These are phyloP conservation scores for Cathartes aura DNA, from an alignment of 2,113 vertebrate species.

Conservation along the genomic window DNA sequence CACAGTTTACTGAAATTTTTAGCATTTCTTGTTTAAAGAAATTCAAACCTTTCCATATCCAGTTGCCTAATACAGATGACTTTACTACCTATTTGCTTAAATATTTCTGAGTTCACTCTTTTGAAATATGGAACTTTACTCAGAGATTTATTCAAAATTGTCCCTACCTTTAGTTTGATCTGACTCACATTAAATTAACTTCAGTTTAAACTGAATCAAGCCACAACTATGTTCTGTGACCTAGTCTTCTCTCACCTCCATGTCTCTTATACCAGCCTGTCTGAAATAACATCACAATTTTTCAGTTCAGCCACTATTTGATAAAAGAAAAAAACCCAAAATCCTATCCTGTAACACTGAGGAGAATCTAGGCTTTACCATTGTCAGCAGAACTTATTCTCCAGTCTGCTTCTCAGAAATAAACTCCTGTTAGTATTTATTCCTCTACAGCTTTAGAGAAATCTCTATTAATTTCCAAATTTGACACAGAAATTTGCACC, in stretches of 20 bases:
- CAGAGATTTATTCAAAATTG: background rate
- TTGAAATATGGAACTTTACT: background rate
- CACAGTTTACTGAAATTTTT: background rate
- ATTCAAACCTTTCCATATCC: background rate
- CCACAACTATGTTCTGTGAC: background rate
- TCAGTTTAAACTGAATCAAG: background rate
- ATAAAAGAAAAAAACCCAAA: background rate
- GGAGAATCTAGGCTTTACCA: background rate
- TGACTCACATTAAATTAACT: background rate
- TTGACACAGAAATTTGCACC: background rate
- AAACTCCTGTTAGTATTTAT: background rate
- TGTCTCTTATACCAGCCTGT: background rate
- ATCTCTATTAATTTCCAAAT: background rate
- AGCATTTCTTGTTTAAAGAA: background rate
- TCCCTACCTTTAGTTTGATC: background rate
- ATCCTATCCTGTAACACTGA: background rate
- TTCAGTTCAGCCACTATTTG: background rate
- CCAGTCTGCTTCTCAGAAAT: background rate
- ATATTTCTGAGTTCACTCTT: background rate
- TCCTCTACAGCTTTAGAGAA: background rate
- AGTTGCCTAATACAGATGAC: background rate
- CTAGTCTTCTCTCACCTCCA: background rate
- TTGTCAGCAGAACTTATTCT: background rate
- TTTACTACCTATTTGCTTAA: background rate
- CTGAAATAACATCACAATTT: background rate